Evolutionary conservation across 2,113 vertebrate genomes (phyloP).

Genomic region (Myotis davidii): DNA sequence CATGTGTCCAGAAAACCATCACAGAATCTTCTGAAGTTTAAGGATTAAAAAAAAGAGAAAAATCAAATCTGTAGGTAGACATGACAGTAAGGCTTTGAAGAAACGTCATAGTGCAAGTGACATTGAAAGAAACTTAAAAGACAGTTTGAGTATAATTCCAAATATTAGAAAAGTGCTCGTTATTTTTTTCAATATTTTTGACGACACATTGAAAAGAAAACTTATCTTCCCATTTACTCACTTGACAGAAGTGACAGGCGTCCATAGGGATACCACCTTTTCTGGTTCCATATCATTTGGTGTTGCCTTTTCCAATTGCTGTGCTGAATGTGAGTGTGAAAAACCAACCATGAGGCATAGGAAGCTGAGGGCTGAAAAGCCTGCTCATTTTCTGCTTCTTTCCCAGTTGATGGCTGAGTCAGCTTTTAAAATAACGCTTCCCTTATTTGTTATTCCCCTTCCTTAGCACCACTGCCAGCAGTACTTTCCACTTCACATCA

Average conservation of each 20-base stretch:
- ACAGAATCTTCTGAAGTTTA: neutral
- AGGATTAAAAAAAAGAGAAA: neutral
- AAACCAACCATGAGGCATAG: neutral
- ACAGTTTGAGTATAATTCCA: neutral
- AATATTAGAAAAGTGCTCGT: neutral
- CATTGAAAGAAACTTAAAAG: neutral
- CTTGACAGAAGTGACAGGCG: neutral
- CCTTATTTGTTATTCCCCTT: conserved; percentile 79
- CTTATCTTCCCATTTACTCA: neutral
- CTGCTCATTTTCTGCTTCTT: conserved; percentile 64
- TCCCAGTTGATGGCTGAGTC: conserved; percentile 42
- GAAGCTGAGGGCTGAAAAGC: conserved; percentile 54
- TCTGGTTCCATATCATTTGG: neutral
- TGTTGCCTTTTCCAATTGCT: conserved; percentile 27
- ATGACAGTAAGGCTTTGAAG: neutral
- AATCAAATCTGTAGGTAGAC: neutral
- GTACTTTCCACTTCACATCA: conserved; percentile 84
- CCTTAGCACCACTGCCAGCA: conserved; percentile 79
- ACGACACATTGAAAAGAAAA: neutral
- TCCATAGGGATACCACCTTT: neutral
- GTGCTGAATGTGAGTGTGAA: neutral
- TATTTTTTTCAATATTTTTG: neutral
- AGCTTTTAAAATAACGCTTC: conserved; percentile 75
- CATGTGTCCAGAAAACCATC: neutral
- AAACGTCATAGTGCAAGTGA: neutral